A percentile compares a stretch with the other conserved stretches of the same genome.
phyloP scores from a whole-genome alignment of 2,113 vertebrate species.

The Leptocoma aspasia region DNA sequence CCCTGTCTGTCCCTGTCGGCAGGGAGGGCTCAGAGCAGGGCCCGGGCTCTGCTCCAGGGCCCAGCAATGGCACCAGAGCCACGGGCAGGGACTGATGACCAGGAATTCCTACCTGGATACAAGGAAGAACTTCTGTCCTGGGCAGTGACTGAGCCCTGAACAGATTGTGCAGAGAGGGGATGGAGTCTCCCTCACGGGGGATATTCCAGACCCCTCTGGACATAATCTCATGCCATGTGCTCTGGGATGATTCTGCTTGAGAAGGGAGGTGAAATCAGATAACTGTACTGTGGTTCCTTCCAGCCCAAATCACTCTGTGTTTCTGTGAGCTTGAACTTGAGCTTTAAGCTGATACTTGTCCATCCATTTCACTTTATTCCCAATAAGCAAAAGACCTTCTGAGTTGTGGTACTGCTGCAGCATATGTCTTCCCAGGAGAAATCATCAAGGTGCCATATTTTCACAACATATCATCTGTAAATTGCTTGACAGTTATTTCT shows the following conservation, averaged over 20 bases:
- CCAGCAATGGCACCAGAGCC: background rate
- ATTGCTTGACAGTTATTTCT: constrained; percentile 52
- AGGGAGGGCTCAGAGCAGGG: background rate
- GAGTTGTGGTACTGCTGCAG: background rate
- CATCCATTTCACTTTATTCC: background rate
- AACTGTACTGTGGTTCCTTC: fast-evolving
- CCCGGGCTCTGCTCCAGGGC: background rate
- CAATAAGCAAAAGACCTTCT: background rate
- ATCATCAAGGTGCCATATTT: background rate
- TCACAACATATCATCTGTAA: constrained; percentile 20
- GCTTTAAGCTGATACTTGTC: background rate
- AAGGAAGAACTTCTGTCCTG: background rate
- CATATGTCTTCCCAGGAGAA: constrained; percentile 14
- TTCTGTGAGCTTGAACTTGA: background rate
- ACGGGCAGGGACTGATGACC: background rate
- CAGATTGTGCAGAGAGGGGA: background rate
- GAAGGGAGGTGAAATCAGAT: fast-evolving
- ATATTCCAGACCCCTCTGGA: background rate
- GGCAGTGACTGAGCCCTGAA: background rate
- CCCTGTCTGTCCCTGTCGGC: too few species aligned
- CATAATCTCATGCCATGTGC: background rate
- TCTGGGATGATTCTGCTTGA: fast-evolving
- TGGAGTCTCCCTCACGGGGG: background rate
- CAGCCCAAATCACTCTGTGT: too few species aligned
- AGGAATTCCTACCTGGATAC: fast-evolving